Evolutionary conservation across 64 coral and sea anemone genomes (phyloP), one percentile per base, ranked within the genome.

Genomic region (Stylophora pistillata): DNA sequence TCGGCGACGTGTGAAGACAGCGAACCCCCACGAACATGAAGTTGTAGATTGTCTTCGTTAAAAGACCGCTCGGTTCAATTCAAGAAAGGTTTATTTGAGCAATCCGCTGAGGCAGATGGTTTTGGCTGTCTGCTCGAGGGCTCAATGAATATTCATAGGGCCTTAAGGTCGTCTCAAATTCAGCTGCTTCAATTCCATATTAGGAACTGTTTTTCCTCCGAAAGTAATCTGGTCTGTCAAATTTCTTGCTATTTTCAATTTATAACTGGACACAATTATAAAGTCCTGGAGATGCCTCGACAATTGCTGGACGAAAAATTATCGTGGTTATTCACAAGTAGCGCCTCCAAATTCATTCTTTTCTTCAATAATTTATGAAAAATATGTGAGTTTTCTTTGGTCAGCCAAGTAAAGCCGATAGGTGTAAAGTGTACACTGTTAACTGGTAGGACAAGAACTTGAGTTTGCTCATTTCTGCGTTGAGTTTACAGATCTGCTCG

Each of bases 91-190:
- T 65, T 84, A 84, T 84, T 84, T 84, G 80, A 54, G 80, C 80
- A 84, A 84, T 84, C 80, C 80, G 80, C 80, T 84, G 80, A 71
- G 32, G 80, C 80, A 84, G 80, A 84, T 84, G 79, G 56, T 65
- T 65, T 82, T 60, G 56, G 16, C 59, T 59, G 17, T 62, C 58
- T 82, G 80, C 61, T 84, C 62, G 32, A 37, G 80, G 62, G 62
- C 80, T 84, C 58, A 47, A 84, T 84, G 62, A 84, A 84, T 84
- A 84, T 84, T 84, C 61, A 84, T 84, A 13, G 28, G 59, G 23
- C 4, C 13, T 16, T 16, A 30, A 25, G 58, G 63, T 31, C 57
- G 27, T 30, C 57, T 20, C 6, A 81, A 31, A 79, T 30, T 79
- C 77, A 79, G 55, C 77, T 79, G 77, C 56, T 15, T 59, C 28